These are phyloP conservation scores for Phenganax stokvisi DNA, from an alignment of 92 coral and sea anemone genomes.

Conservation along the genomic window DNA sequence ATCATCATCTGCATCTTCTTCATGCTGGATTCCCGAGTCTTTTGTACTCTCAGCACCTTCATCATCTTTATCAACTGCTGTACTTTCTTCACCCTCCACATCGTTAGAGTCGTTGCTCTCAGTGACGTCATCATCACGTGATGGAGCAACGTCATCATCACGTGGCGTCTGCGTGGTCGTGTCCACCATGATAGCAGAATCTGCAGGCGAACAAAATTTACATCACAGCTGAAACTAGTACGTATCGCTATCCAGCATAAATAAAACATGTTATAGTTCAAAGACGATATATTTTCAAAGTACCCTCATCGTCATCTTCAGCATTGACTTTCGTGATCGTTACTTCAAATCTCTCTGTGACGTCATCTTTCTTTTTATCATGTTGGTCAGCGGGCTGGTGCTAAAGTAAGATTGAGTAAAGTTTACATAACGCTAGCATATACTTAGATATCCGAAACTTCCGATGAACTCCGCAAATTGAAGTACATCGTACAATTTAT, in stretches of 20 bases:
- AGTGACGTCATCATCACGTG: conserved; percentile 29
- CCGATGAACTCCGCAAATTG: too few species aligned
- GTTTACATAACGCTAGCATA: too few species aligned
- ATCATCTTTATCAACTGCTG: conserved; percentile 20
- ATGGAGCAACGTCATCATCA: conserved; percentile 46
- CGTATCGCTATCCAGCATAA: background rate
- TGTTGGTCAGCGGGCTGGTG: conserved; percentile 39
- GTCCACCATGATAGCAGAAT: conserved; percentile 64
- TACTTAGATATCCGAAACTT: too few species aligned
- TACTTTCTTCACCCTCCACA: conserved; percentile 52
- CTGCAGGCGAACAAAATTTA: background rate
- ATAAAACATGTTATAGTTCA: background rate
- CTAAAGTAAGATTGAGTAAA: background rate
- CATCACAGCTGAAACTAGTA: background rate
- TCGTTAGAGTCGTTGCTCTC: conserved; percentile 22
- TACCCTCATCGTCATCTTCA: conserved; percentile 40
- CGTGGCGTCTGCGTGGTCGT: conserved; percentile 81
- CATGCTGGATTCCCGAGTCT: conserved; percentile 44
- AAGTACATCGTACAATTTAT: too few species aligned
- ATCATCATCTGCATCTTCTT: conserved; percentile 49
- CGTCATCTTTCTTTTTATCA: conserved; percentile 27
- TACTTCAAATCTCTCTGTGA: conserved; percentile 79
- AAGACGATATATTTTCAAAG: too few species aligned
- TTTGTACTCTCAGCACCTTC: conserved; percentile 41
- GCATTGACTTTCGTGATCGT: conserved; percentile 78